Evolutionary conservation across 2,797 vertebrate genomes (phyloP), one percentile per base, ranked within the genome.

Genomic region (Tiaroga cobitis): DNA sequence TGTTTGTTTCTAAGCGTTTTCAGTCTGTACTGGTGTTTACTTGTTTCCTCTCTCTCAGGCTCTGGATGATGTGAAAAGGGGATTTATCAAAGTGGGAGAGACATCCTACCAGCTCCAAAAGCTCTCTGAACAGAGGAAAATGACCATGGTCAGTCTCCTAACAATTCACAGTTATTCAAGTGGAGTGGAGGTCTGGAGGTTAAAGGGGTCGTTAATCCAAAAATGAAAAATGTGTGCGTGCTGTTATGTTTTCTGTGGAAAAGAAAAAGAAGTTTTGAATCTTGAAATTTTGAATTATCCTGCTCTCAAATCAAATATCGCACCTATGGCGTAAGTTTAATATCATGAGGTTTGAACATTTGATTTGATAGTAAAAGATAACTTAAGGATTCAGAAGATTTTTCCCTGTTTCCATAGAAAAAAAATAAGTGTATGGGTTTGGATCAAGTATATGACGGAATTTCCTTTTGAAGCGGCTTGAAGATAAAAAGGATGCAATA

Each of bases 41-140:
- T 75, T 65, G 5, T 34, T n/a, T 43, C 49, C 29, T 80, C 41
- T 80, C 39, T 76, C 51, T 59, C 91, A 99, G 98, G 98, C 98
- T 13, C 90, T 97, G 11, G 97, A 99, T 81, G 98, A 99, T 24
- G 96, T 98, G 86, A 99, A 98, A 92, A 97, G 95, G 92, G 97
- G 97, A 51, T 97, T 97, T 88, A 96, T 99, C 89, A 98, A 98
- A 94, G 96, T 95, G 0, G 97, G 97, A 74, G 97, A 99, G 91
- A 98, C 98, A 91, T 97, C 97, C 37, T 99, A 99, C 92, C 98
- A 99, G 90, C 92, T 99, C 37, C 97, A 99, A 94, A 99, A 97
- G 91, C 95, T 99, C 24, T 96, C 95, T 0, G 98, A 99, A 94
- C 98, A 99, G 91, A 96, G 96, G 81, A 99, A 99, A 92, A 97